A percentile compares a stretch with the other conserved stretches of the same genome.
phyloP scores from a whole-genome alignment of 2,113 vertebrate species.

The Notiomystis cincta region DNA sequence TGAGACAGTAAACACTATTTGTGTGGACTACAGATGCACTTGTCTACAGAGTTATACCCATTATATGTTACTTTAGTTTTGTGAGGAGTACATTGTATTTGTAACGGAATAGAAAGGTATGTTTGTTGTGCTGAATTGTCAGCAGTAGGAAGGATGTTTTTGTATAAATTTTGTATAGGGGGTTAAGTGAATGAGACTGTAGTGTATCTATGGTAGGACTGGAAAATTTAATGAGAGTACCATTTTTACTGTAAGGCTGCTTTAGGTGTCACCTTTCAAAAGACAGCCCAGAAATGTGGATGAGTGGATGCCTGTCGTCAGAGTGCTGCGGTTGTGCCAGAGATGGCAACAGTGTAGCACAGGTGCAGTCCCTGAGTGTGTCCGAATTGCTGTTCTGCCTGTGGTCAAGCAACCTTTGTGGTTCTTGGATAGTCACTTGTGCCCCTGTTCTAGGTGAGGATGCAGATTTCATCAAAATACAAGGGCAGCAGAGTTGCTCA shows the following conservation, averaged over 20 bases:
- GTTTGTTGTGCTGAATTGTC: not conserved
- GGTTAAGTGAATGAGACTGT: not conserved
- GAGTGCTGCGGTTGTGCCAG: not conserved
- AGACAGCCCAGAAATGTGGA: not conserved
- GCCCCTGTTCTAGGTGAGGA: not conserved
- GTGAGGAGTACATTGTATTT: not conserved
- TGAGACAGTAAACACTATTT: not conserved
- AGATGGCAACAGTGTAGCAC: accelerated
- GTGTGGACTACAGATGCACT: no score
- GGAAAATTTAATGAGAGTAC: not conserved
- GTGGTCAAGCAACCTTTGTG: not conserved
- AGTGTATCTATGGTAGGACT: not conserved
- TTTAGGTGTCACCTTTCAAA: not conserved
- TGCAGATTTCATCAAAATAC: not conserved
- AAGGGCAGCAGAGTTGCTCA: not conserved
- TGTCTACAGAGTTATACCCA: no score
- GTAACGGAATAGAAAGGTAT: not conserved
- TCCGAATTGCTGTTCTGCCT: not conserved
- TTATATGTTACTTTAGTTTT: no score
- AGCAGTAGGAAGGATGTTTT: not conserved
- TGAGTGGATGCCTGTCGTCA: not conserved
- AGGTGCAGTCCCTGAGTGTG: not conserved
- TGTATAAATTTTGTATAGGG: not conserved
- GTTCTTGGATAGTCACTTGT: not conserved
- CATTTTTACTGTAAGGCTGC: not conserved